Percentiles rank a stretch among this genome's conserved stretches.
phyloP scores from a whole-genome alignment of 1,140 invertebrate species.

The Aplysia californica region DNA sequence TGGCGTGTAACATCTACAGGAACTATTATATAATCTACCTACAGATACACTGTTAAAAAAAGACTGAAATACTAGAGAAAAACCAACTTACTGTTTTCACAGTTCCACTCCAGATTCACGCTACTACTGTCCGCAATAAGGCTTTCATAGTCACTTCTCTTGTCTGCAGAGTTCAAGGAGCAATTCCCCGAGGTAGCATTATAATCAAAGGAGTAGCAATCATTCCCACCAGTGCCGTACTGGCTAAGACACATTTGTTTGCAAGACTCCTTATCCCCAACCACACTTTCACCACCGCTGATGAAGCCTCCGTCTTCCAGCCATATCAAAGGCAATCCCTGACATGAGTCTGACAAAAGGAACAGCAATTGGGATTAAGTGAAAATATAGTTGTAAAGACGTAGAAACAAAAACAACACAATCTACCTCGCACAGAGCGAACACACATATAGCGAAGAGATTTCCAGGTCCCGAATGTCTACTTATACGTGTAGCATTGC shows the following conservation, averaged over 20 bases:
- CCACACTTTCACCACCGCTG: background rate
- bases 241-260: slow-evolving; percentile 28
- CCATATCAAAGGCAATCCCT: slow-evolving; percentile 45
- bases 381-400: too few relatives aligned
- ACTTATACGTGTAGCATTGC: too few relatives aligned
- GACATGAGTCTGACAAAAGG: slow-evolving; percentile 45
- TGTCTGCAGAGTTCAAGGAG: slow-evolving; percentile 31
- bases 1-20: too few relatives aligned
- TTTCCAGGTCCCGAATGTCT: too few relatives aligned
- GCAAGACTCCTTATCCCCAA: slow-evolving; percentile 29
- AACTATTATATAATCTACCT: too few relatives aligned
- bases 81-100: slow-evolving; percentile 45
- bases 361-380: too few relatives aligned
- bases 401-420: too few relatives aligned
- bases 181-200: slow-evolving; percentile 33
- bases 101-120: slow-evolving; percentile 44
- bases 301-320: slow-evolving; percentile 26
- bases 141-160: slow-evolving; percentile 8
- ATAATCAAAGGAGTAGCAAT: slow-evolving; percentile 41
- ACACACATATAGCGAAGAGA: too few relatives aligned
- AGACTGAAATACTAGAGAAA: too few relatives aligned
- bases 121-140: background rate
- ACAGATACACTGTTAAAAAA: too few relatives aligned
- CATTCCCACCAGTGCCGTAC: background rate
- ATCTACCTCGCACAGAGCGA: too few relatives aligned